Percentiles rank a stretch among this genome's conserved stretches.
These are phyloP conservation scores for Cantharis flavilabris DNA, from an alignment of 2,888 invertebrate genomes.

Conservation along the genomic window DNA sequence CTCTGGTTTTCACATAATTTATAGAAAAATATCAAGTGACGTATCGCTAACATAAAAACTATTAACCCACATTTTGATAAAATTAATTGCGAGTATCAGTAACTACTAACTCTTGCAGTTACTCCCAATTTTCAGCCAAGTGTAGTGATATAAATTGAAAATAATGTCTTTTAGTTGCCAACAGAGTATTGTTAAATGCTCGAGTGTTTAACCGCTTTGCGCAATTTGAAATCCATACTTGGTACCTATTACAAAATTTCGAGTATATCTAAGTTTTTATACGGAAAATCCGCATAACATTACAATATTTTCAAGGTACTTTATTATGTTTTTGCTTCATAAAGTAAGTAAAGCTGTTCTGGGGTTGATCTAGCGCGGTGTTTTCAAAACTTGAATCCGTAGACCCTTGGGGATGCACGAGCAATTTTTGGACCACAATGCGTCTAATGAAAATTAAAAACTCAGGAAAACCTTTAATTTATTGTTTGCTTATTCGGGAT, in stretches of 20 bases:
- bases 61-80: not conserved
- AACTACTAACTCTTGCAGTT: not conserved
- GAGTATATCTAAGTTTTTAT: not conserved
- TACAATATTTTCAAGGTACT: not conserved
- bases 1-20: not conserved
- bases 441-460: not conserved
- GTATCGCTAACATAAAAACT: not conserved
- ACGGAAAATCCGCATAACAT: not conserved
- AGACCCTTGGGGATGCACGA: not conserved
- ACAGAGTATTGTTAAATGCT: not conserved
- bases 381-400: not conserved
- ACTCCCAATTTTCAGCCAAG: constrained; percentile 6
- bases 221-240: not conserved
- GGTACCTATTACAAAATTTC: not conserved
- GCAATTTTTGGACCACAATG: not conserved
- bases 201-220: not conserved
- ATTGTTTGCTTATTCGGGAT: not conserved
- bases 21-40: not conserved
- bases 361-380: not conserved
- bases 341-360: not conserved
- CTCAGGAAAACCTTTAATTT: not conserved
- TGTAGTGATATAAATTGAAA: constrained; percentile 11
- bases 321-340: not conserved
- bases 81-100: not conserved
- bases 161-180: constrained; percentile 12